These are phyloP conservation scores for Hypercompe scribonia DNA, from an alignment of 2,888 invertebrate species.

Conservation along the genomic window DNA sequence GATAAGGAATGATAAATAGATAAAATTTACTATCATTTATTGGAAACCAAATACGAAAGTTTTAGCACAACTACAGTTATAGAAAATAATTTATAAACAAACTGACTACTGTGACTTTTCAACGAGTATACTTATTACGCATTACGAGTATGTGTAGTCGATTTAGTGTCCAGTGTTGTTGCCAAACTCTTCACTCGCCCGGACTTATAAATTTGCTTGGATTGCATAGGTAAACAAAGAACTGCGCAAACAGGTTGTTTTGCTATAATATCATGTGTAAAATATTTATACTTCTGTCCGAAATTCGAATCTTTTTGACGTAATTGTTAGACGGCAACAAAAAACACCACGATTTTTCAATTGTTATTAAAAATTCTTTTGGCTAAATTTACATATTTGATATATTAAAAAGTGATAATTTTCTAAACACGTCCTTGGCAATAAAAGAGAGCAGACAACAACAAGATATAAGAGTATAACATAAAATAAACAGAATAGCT, in stretches of 20 bases:
- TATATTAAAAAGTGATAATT: neutral
- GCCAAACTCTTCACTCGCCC: constrained; percentile 13
- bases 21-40: neutral
- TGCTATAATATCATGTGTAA: neutral
- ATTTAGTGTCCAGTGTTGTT: constrained; percentile 8
- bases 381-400: neutral
- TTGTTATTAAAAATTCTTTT: neutral
- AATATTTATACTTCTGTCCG: neutral
- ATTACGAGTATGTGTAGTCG: neutral
- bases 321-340: neutral
- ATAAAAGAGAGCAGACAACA: neutral
- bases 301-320: neutral
- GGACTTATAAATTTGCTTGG: constrained; percentile 3
- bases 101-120: neutral
- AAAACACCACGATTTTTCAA: neutral
- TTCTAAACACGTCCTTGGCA: neutral
- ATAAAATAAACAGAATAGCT: constrained; percentile 23
- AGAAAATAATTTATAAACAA: neutral
- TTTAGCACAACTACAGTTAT: neutral
- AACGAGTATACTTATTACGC: neutral
- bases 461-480: constrained; percentile 23
- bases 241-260: constrained; percentile 12
- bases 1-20: neutral
- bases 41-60: neutral
- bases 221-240: constrained; percentile 12